Conservation (phyloP, 2,113 vertebrate genomes). For the Microcebus lehilahytsara region DNA sequence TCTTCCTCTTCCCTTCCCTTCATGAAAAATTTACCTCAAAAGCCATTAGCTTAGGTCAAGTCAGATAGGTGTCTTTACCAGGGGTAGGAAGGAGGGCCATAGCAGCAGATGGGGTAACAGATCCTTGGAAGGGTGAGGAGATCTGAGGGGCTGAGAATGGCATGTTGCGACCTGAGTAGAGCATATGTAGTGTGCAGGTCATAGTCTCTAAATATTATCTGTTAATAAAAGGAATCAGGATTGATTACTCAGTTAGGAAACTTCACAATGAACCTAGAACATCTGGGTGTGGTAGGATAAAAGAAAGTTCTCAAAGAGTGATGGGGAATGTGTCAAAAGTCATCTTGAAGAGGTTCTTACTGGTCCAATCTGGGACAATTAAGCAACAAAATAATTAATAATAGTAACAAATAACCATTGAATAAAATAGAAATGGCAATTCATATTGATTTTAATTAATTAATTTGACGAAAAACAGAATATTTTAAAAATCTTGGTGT, state of each 20-base stretch:
- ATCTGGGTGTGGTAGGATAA: background rate
- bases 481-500: background rate
- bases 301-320: background rate
- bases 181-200: background rate
- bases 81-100: background rate
- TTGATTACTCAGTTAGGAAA: background rate
- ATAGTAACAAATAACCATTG: background rate
- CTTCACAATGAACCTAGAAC: background rate
- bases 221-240: background rate
- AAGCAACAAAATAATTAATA: background rate
- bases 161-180: background rate
- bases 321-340: background rate
- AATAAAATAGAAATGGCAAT: constrained; percentile 4
- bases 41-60: background rate
- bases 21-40: background rate
- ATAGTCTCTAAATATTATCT: background rate
- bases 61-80: background rate
- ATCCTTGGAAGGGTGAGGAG: background rate
- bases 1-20: background rate
- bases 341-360: background rate
- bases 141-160: background rate
- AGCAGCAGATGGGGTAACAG: background rate
- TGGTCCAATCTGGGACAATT: background rate
- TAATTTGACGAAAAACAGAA: background rate
- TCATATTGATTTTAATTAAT: background rate